These are phyloP conservation scores for Coreoperca whiteheadi DNA, from an alignment of 2,113 vertebrate genomes.

Conservation along the genomic window DNA sequence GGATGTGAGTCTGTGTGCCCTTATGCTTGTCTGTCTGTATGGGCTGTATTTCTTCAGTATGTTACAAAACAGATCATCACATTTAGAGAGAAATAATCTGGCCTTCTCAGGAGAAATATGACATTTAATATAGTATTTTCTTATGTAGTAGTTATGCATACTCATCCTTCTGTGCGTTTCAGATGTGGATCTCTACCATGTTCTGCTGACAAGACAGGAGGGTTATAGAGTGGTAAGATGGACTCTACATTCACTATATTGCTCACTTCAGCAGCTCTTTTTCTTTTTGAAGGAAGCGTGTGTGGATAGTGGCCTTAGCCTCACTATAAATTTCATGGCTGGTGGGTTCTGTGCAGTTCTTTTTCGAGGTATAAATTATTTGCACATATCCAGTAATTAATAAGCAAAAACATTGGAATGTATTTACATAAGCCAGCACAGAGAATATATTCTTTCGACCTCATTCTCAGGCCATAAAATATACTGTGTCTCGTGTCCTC, in stretches of 20 bases:
- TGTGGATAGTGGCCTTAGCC: background rate
- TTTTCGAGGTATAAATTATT: constrained; percentile 9
- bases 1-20: constrained; percentile 87
- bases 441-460: constrained; percentile 21
- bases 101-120: background rate
- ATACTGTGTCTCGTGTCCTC: background rate
- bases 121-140: no score
- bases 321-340: constrained; percentile 5
- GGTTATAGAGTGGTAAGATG: constrained; percentile 90
- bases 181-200: constrained; percentile 93
- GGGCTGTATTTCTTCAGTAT: background rate
- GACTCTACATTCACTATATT: background rate
- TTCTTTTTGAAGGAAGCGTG: background rate
- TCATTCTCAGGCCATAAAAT: constrained; percentile 30
- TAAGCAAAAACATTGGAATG: constrained; percentile 29
- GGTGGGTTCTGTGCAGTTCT: background rate
- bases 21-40: background rate
- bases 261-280: background rate
- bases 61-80: background rate
- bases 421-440: constrained; percentile 24
- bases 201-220: constrained; percentile 86
- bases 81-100: constrained; percentile 7
- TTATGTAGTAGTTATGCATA: background rate
- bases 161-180: constrained; percentile 47
- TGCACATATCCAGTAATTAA: constrained; percentile 31